A percentile compares a stretch with the other conserved stretches of the same genome.
phyloP scores from a whole-genome alignment of 2,797 vertebrate genomes.

The Anisognathus igniventris region DNA sequence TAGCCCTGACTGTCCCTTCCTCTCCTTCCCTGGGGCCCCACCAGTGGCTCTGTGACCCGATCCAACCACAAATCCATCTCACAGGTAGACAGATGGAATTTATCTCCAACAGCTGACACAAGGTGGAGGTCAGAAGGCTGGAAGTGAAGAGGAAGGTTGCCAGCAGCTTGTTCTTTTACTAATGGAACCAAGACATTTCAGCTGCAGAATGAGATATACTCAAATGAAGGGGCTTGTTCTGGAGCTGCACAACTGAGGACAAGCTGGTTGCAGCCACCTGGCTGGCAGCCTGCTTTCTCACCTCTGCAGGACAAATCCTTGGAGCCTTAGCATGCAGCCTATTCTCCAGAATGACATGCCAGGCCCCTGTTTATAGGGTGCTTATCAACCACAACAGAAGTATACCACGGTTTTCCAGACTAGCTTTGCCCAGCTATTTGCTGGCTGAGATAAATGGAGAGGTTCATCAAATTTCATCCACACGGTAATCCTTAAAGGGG shows the following conservation, averaged over 20 bases:
- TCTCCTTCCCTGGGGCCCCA: background rate
- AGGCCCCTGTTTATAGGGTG: rapidly evolving
- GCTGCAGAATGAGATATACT: background rate
- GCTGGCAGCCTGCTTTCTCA: background rate
- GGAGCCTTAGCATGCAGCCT: background rate
- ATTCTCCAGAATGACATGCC: background rate
- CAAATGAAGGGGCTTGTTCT: background rate
- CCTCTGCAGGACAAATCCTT: background rate
- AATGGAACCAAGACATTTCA: background rate
- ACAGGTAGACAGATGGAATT: background rate
- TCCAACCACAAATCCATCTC: background rate
- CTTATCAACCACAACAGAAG: background rate
- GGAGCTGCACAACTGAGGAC: background rate
- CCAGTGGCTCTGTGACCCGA: rapidly evolving
- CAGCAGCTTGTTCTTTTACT: background rate
- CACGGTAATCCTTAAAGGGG: background rate
- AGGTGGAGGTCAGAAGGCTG: background rate
- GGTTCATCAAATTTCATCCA: background rate
- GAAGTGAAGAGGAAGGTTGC: background rate
- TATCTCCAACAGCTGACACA: background rate
- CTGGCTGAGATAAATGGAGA: background rate
- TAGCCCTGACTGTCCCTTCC: background rate
- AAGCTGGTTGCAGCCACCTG: background rate
- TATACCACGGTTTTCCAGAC: background rate
- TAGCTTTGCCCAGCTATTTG: background rate